A percentile compares a stretch with the other conserved stretches of the same genome.
phyloP scores from a whole-genome alignment of 2,113 vertebrate genomes.

The Apteryx mantelli region DNA sequence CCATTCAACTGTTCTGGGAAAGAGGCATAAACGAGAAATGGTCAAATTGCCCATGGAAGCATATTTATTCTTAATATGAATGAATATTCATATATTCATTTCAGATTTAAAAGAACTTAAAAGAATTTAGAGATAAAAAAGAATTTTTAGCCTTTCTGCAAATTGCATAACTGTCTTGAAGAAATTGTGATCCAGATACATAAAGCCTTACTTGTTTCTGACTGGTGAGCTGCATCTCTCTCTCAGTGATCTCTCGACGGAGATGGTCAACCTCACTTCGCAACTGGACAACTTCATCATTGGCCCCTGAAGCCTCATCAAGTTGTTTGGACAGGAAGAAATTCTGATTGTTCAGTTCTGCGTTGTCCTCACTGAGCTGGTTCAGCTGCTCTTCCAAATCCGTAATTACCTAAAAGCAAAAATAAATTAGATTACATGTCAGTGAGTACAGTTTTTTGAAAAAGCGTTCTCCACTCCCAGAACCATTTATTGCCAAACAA shows the following conservation, averaged over 20 bases:
- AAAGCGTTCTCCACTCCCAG: background rate
- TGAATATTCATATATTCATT: background rate
- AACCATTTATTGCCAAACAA: background rate
- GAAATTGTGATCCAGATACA: background rate
- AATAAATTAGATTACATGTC: background rate
- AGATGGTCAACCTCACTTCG: constrained; percentile 94
- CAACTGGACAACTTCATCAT: constrained; percentile 90
- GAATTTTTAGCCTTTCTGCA: background rate
- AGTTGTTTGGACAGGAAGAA: constrained; percentile 98
- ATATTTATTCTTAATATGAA: background rate
- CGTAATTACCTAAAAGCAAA: constrained; percentile 88
- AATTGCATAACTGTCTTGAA: background rate
- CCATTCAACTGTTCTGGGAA: background rate
- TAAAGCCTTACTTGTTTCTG: constrained; percentile 88
- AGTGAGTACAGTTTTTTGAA: background rate
- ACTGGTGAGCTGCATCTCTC: constrained; percentile 98
- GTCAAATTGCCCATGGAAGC: background rate
- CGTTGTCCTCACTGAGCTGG: constrained; percentile 92
- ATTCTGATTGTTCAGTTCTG: constrained; percentile 97
- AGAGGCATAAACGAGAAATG: background rate
- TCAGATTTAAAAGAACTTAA: background rate
- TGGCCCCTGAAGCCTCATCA: constrained; percentile 91
- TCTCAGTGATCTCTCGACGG: constrained; percentile 93
- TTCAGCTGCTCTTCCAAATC: constrained; percentile 98
- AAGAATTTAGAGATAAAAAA: background rate